Percentiles rank a stretch among this genome's conserved stretches.
These are phyloP conservation scores for Empidonax traillii DNA, from an alignment of 2,113 vertebrate species.

Conservation along the genomic window DNA sequence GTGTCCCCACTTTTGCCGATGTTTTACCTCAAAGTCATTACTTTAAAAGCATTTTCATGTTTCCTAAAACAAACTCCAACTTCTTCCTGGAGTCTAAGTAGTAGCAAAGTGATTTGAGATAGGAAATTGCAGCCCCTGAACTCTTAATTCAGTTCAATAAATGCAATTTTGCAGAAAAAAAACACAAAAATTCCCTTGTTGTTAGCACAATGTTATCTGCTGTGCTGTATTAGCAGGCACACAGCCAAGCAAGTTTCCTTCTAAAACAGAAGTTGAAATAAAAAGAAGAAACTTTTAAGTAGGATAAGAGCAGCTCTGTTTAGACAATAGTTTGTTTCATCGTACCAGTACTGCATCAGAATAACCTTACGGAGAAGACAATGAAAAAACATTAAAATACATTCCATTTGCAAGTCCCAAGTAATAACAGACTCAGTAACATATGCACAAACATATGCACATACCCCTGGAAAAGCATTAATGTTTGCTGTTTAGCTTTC, in stretches of 20 bases:
- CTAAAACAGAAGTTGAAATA: neutral
- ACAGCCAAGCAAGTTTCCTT: neutral
- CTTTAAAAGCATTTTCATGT: conserved; percentile 79
- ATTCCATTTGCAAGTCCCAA: neutral
- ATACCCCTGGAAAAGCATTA: neutral
- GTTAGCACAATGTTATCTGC: conserved; percentile 25
- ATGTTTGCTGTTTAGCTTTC: neutral
- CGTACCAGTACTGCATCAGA: neutral
- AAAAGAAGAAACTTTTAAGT: neutral
- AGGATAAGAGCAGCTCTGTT: neutral
- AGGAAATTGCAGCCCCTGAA: conserved; percentile 48
- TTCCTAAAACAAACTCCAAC: conserved; percentile 72
- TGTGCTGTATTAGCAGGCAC: neutral
- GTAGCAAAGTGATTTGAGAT: conserved; percentile 57
- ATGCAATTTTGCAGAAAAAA: conserved; percentile 56
- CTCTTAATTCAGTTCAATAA: conserved; percentile 63
- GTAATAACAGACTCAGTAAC: neutral
- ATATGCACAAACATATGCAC: neutral
- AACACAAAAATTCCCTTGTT: conserved; percentile 28
- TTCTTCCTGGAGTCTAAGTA: conserved; percentile 62
- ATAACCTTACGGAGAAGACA: neutral
- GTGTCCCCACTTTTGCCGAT: conserved; percentile 78
- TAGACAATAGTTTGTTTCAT: neutral
- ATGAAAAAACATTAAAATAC: neutral
- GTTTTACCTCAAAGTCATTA: conserved; percentile 65